Evolutionary conservation across 2,888 invertebrate species (phyloP), one percentile per base, ranked within the genome.

Genomic region (Pycnomerus fuliginosus): DNA sequence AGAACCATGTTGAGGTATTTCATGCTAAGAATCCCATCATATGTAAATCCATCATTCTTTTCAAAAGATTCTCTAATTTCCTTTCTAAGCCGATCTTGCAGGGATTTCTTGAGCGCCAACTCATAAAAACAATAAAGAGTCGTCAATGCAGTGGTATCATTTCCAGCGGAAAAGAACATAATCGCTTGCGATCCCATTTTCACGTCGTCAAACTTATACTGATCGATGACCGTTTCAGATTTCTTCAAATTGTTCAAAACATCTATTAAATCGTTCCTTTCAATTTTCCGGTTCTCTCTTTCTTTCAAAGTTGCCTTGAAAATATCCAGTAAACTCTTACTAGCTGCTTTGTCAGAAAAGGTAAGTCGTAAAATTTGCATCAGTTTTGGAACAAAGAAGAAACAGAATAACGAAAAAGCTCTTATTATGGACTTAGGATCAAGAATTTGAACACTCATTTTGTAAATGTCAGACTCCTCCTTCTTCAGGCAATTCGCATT

Each of bases 201-300:
- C 1, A 28, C 1, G 16, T 48, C 48, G 17, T 46, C 43, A n/a
- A 31, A 31, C n/a, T 16, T 2, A 16, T 31, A 35, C 2, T 53
- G 39, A 33, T 50, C 31, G 3, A 52, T 39, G 3, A 1, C 43
- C 36, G 31, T 53, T 3, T 16, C 31, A 22, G 44, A 55, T 22
- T 53, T 63, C 40, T 48, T 53, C 27, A 56, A 51, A 31, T 69
- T 65, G 8, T 69, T 51, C 44, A 71, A 57, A 8, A 69, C 45
- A 42, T 74, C 72, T 1, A 74, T 50, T 33, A 70, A 69, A 46
- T 75, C 69, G 35, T 67, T 62, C 35, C 73, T 20, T 62, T 62
- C 46, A 15, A 50, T 5, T 2, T 49, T 42, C 16, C 20, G 33
- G 47, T 53, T 12, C 39, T 64, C 58, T 30, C 69, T 40, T 8